These are phyloP conservation scores for Verasper variegatus DNA, from an alignment of 2,113 vertebrate genomes.

Conservation along the genomic window DNA sequence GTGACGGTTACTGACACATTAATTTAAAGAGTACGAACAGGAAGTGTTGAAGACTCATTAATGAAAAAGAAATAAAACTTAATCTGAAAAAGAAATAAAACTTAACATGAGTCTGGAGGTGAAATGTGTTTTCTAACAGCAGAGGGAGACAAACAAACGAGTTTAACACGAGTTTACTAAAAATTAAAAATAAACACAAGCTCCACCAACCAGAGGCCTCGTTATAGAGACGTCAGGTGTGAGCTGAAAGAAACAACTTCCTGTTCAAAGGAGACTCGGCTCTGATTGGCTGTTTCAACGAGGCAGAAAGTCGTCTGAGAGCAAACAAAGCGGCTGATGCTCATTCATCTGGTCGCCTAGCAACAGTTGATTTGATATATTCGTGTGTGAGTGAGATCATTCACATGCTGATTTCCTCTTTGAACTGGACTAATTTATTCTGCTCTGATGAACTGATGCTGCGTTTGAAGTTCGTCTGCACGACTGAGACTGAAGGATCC, in stretches of 20 bases:
- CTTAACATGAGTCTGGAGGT: no score
- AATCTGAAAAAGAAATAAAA: no score
- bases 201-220: neutral
- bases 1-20: neutral
- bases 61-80: no score
- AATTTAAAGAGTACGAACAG: neutral
- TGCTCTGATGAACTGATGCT: conserved; percentile 3
- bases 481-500: neutral
- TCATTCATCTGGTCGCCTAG: conserved; percentile 51
- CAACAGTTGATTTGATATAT: conserved; percentile 46
- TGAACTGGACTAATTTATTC: conserved; percentile 49
- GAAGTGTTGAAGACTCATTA: neutral
- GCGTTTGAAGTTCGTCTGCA: neutral
- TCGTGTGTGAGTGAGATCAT: conserved; percentile 38
- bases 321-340: conserved; percentile 38
- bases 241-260: neutral
- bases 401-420: conserved; percentile 59
- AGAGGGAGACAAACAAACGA: neutral
- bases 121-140: neutral
- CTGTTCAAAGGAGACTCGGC: neutral
- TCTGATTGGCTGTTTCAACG: conserved; percentile 45
- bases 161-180: no score
- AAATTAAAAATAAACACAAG: neutral
- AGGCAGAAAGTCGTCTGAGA: conserved; percentile 13
- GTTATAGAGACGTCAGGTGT: no score